These are phyloP conservation scores for Drosophila ironensis DNA, from an alignment of 1,140 invertebrate genomes.

Conservation along the genomic window DNA sequence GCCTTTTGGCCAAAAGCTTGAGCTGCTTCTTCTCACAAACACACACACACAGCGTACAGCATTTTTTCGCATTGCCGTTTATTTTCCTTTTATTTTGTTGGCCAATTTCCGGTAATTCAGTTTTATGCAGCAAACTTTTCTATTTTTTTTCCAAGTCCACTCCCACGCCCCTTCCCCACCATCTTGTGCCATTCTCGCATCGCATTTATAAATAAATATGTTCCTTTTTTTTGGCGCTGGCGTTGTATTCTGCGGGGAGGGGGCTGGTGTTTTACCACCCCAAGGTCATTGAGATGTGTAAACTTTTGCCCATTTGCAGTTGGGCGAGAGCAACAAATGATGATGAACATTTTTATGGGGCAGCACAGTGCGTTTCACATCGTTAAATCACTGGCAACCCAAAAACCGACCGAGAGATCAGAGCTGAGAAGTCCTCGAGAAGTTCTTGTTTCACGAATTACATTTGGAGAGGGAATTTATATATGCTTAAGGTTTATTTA, in stretches of 20 bases:
- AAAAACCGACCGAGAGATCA: slow-evolving; percentile 3
- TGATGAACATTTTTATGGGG: slow-evolving; percentile 46
- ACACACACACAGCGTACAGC: too few species aligned
- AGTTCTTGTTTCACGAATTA: too few species aligned
- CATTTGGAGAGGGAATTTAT: slow-evolving; percentile 18
- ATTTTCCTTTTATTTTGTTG: slow-evolving; percentile 60
- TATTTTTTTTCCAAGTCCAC: slow-evolving; percentile 56
- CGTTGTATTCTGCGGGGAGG: not conserved
- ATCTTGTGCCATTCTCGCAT: slow-evolving; percentile 28
- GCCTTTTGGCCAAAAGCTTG: slow-evolving; percentile 39
- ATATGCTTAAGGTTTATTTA: not conserved
- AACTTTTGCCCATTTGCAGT: slow-evolving; percentile 48
- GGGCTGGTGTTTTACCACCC: slow-evolving; percentile 4
- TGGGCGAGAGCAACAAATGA: slow-evolving; percentile 47
- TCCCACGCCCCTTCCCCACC: not conserved
- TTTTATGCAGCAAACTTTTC: slow-evolving; percentile 78
- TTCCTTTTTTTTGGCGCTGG: slow-evolving; percentile 8
- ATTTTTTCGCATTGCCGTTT: slow-evolving; percentile 63
- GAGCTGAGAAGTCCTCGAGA: slow-evolving; percentile 33
- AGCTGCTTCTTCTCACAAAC: too few species aligned
- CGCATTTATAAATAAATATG: slow-evolving; percentile 49
- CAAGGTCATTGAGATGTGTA: slow-evolving; percentile 48
- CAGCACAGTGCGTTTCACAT: slow-evolving; percentile 40
- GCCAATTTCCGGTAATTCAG: slow-evolving; percentile 79
- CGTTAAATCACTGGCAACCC: slow-evolving; percentile 36